These are phyloP conservation scores for Philopedon plagiatum DNA, from an alignment of 2,888 invertebrate genomes.

Conservation along the genomic window DNA sequence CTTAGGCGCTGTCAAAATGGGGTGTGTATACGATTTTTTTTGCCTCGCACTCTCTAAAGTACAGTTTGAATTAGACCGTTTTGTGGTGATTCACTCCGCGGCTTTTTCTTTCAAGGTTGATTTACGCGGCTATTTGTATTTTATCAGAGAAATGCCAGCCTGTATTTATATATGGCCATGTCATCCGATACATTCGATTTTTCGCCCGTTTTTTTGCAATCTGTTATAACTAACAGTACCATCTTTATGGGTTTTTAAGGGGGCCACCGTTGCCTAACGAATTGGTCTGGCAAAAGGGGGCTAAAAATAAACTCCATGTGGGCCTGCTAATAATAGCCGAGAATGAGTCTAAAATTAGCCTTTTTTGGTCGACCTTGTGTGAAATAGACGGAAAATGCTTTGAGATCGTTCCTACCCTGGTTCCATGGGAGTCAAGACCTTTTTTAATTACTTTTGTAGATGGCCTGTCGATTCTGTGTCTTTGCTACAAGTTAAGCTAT, in stretches of 20 bases:
- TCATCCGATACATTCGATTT: conserved; percentile 38
- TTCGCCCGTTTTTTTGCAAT: not conserved
- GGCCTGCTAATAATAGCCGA: conserved; percentile 56
- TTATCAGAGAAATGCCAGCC: conserved; percentile 20
- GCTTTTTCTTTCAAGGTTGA: conserved; percentile 43
- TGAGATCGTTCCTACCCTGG: not conserved
- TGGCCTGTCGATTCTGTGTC: too few relatives aligned
- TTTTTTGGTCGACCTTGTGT: conserved; percentile 55
- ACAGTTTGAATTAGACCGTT: conserved; percentile 33
- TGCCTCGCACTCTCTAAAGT: conserved; percentile 21
- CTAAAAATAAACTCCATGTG: conserved; percentile 61
- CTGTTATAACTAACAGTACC: not conserved
- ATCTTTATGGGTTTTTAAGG: not conserved
- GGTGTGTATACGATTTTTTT: conserved; percentile 38
- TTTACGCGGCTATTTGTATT: conserved; percentile 7
- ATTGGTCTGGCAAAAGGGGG: conserved; percentile 6
- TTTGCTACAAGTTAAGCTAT: too few relatives aligned
- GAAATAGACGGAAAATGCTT: conserved; percentile 22
- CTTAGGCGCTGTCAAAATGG: conserved; percentile 40
- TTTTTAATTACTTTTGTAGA: too few relatives aligned
- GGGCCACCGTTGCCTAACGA: conserved; percentile 27
- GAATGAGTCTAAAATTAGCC: conserved; percentile 54
- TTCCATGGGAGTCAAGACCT: too few relatives aligned
- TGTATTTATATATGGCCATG: conserved; percentile 47
- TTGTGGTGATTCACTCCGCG: conserved; percentile 28